These are phyloP conservation scores for Pteromalus puparum DNA, from an alignment of 1,140 invertebrate species.

Conservation along the genomic window DNA sequence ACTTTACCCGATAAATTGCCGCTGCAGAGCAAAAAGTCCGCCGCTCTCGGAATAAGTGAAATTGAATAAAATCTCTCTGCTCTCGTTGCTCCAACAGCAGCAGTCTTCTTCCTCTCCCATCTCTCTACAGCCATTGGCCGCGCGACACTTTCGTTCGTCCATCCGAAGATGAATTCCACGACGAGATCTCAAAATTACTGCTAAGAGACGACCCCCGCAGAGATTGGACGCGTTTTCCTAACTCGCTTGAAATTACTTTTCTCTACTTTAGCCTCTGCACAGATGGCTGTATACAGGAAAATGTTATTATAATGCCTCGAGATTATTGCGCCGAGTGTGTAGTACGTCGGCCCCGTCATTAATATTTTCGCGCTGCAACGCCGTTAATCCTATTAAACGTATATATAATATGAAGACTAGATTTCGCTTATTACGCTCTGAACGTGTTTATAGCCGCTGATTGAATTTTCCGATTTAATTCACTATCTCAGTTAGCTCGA, in stretches of 20 bases:
- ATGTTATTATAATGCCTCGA: no score
- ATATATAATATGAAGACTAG: not conserved
- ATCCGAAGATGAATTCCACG: conserved; percentile 49
- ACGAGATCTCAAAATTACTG: conserved; percentile 57
- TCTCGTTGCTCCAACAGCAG: not conserved
- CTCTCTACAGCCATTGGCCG: not conserved
- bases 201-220: conserved; percentile 52
- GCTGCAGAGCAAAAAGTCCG: not conserved
- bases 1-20: conserved; percentile 40
- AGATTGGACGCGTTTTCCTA: conserved; percentile 22
- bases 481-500: no score
- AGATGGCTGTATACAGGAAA: no score
- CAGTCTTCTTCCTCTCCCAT: not conserved
- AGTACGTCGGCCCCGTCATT: no score
- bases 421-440: not conserved
- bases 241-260: conserved; percentile 58
- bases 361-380: conserved; percentile 25
- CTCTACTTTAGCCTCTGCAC: not conserved
- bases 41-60: conserved; percentile 2
- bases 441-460: not conserved
- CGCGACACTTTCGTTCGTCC: conserved; percentile 37
- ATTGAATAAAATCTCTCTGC: conserved; percentile 1
- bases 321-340: no score
- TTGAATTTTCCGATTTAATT: not conserved
- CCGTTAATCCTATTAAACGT: not conserved